Evolutionary conservation across 2,888 invertebrate genomes (phyloP), one percentile per base, ranked within the genome.

Genomic region (Ariolimax columbianus): DNA sequence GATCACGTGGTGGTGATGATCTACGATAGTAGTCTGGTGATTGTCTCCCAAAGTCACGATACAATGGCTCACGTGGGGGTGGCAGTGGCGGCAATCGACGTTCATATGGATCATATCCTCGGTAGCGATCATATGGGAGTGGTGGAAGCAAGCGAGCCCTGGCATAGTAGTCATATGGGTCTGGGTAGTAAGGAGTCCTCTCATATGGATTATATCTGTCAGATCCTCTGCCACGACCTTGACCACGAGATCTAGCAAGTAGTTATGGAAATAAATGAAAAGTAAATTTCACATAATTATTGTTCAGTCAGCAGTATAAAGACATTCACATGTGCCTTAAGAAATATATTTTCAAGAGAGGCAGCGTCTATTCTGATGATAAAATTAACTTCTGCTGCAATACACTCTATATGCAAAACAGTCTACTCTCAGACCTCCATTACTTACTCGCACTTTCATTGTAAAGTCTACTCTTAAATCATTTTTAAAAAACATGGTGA

Each of bases 11-110:
- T 77, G 88, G 83, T 26, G 86, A 83, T 72, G 88, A 87, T 86
- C 90, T 88, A 43, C 91, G 89, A 82, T 91, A 91, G 82, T 91
- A 91, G 66, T 91, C 91, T 86, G 91, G 91, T 33, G 91, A 90
- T 19, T 91, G 91, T 82, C 91, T 88, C 55, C 88, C 89, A 82
- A 91, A 91, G 19, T 90, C 91, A 73, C 91, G 90, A 83, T 84
- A 55, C 11, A 90, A 88, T 72, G 86, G 79, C 17, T 90, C 90
- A 82, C 90, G 79, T 43, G 79, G 88, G 77, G 87, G 51, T 33
- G 84, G 84, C 7, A 79, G 63, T 38, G 89, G 87, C 88, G 87
- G 85, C 40, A 90, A 90, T 4, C 91, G 79, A 47, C 92, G 91
- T 78, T 91, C 91, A 85, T 92, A 92, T 7, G 90, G 90, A 79